A percentile compares a stretch with the other conserved stretches of the same genome.
These are phyloP conservation scores for Octomys mimax DNA, from an alignment of 2,797 vertebrate genomes.

Conservation along the genomic window DNA sequence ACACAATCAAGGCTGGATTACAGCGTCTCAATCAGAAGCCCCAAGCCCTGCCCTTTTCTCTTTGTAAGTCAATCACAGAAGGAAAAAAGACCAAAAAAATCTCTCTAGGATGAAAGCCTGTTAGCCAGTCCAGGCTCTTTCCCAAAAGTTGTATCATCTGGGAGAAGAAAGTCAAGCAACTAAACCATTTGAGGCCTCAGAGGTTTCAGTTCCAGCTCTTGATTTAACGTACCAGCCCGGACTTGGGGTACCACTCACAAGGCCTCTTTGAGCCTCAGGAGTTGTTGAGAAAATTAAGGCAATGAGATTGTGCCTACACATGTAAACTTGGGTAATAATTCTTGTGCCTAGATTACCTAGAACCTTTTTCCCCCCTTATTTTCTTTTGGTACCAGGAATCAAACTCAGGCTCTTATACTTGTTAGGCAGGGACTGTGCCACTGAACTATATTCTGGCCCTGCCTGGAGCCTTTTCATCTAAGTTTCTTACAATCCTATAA, in stretches of 20 bases:
- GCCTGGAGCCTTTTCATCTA: background rate
- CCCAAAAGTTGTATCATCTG: background rate
- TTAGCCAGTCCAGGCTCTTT: background rate
- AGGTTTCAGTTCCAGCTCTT: background rate
- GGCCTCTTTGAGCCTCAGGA: conserved; percentile 24
- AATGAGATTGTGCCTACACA: background rate
- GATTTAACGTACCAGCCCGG: background rate
- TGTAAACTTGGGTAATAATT: background rate
- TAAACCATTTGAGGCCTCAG: background rate
- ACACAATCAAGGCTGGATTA: conserved; percentile 1
- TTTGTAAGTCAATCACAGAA: conserved; percentile 37
- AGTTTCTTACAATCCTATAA: conserved; percentile 16
- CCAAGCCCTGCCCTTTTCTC: background rate
- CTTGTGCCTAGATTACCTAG: background rate
- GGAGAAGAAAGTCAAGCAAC: background rate
- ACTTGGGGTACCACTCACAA: background rate
- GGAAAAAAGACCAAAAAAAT: background rate
- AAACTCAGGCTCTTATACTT: too few relatives aligned
- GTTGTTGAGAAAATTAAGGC: background rate
- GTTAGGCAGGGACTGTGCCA: too few relatives aligned
- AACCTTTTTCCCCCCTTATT: too few relatives aligned
- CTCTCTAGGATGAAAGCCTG: conserved; percentile 4
- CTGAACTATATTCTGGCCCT: too few relatives aligned
- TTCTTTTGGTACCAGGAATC: too few relatives aligned
- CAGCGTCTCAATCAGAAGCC: conserved; percentile 8